phyloP scores from a whole-genome alignment of 1,140 invertebrate species.

The Megalopta genalis region DNA sequence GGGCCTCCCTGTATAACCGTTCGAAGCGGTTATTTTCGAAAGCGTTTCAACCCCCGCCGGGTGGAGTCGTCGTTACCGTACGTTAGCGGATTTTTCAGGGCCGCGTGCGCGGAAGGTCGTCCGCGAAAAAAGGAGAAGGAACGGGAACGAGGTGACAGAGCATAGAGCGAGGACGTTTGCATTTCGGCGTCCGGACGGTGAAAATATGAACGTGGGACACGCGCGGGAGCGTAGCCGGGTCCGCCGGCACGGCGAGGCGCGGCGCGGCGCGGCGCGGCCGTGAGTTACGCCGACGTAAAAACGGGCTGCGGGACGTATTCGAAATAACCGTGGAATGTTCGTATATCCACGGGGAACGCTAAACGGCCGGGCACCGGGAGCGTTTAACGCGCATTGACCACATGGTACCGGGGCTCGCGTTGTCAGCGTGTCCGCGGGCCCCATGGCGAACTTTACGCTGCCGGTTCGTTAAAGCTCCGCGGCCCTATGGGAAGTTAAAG shows the following conservation, averaged over 20 bases:
- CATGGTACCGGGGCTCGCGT: conserved; percentile 54
- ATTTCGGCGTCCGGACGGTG: neutral
- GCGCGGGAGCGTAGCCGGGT: neutral
- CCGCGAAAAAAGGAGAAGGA: neutral
- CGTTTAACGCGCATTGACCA: conserved; percentile 60
- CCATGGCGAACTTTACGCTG: conserved; percentile 33
- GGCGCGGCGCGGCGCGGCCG: neutral
- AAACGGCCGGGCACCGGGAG: conserved; percentile 37
- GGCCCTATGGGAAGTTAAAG: conserved; percentile 31
- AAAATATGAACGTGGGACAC: conserved; percentile 24
- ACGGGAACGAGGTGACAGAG: neutral
- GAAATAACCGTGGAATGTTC: conserved; percentile 60
- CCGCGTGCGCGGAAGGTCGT: neutral
- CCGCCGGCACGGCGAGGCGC: no score
- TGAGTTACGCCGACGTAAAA: conserved; percentile 54
- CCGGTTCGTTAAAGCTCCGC: conserved; percentile 44
- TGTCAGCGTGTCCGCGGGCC: conserved; percentile 43
- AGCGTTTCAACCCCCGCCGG: no score
- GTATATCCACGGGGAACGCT: conserved; percentile 56
- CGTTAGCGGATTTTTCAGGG: neutral
- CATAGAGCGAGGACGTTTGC: neutral
- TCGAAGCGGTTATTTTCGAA: no score
- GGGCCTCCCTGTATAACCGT: no score
- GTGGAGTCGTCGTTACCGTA: neutral
- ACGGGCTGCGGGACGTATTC: conserved; percentile 47